Conservation (phyloP, 1,140 invertebrate species). For the Coboldia fuscipes region DNA sequence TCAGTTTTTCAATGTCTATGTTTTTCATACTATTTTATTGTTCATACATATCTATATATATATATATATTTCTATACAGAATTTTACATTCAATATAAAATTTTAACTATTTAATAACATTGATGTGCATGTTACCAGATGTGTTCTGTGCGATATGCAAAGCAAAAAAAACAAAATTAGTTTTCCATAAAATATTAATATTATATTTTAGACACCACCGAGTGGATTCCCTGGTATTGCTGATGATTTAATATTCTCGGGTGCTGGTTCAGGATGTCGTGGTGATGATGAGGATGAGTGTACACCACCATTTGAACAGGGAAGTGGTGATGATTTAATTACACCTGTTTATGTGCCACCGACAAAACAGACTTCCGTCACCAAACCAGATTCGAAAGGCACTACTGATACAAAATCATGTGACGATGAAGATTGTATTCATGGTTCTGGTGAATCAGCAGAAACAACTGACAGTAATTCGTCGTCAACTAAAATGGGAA, state of each 20-base stretch:
- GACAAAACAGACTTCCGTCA: conserved; percentile 41
- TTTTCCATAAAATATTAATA: background rate
- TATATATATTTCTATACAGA: background rate
- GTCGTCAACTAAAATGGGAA: conserved; percentile 29
- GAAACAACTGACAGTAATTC: conserved; percentile 36
- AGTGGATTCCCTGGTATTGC: conserved; percentile 53
- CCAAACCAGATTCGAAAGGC: conserved; percentile 20
- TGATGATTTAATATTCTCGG: conserved; percentile 74
- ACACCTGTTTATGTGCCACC: conserved; percentile 78
- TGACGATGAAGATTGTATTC: conserved; percentile 61
- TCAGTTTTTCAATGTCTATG: no score
- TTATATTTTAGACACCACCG: conserved; percentile 46
- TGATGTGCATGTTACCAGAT: no score
- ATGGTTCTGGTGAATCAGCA: conserved; percentile 45
- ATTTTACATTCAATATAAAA: no score
- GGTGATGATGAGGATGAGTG: conserved; percentile 75
- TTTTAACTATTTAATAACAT: no score
- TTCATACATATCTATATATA: background rate
- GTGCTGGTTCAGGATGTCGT: conserved; percentile 68
- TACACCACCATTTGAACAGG: conserved; percentile 57
- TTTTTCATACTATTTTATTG: no score
- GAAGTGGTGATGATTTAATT: conserved; percentile 71
- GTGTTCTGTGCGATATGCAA: no score
- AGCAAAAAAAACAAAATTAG: no score
- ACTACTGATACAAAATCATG: conserved; percentile 28